phyloP scores from a whole-genome alignment of 1,140 invertebrate species.

The Calephelis virginiensis region DNA sequence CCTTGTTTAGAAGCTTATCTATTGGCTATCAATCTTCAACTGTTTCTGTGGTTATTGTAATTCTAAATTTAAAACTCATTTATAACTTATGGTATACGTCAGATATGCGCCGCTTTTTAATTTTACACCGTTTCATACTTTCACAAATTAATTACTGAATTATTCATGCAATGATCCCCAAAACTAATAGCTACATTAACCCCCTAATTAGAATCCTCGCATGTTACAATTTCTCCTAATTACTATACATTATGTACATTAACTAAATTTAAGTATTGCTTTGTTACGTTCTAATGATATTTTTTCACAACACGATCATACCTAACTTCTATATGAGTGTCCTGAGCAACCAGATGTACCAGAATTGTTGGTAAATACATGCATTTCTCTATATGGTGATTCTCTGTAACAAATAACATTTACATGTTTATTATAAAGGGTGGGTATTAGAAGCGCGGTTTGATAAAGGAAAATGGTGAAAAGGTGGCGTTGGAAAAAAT shows the following conservation, averaged over 20 bases:
- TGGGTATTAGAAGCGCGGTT: too few relatives aligned
- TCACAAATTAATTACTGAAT: conserved; percentile 7
- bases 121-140: not conserved
- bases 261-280: conserved; percentile 66
- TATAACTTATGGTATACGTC: not conserved
- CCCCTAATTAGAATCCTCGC: not conserved
- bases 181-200: conserved; percentile 2
- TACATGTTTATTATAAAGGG: too few relatives aligned
- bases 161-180: conserved; percentile 10
- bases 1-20: not conserved
- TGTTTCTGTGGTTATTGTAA: not conserved
- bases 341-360: conserved; percentile 70
- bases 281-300: conserved; percentile 70
- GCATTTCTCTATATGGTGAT: conserved; percentile 62
- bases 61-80: conserved; percentile 6
- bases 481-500: not conserved
- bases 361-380: conserved; percentile 59
- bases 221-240: conserved; percentile 8
- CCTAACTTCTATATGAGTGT: conserved; percentile 67
- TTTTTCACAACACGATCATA: conserved; percentile 40
- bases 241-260: conserved; percentile 18
- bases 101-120: conserved; percentile 8
- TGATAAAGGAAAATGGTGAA: not conserved
- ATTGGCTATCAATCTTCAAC: not conserved
- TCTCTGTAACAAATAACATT: conserved; percentile 53